Evolutionary conservation across 2,113 vertebrate species (phyloP).

Genomic region (Formicarius rufipectus): DNA sequence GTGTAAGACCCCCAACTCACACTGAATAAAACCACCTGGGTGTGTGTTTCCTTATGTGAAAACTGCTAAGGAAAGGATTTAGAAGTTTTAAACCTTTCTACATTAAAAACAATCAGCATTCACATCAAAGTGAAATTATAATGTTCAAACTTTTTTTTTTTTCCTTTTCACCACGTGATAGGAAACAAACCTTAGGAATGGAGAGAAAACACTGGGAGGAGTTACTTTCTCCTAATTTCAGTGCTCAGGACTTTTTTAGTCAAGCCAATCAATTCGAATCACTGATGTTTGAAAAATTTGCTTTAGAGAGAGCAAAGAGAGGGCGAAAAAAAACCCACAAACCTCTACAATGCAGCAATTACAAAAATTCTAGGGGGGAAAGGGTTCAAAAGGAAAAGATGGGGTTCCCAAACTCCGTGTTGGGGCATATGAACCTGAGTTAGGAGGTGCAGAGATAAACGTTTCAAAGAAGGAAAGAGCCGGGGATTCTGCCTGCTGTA

Average conservation of each 20-base stretch:
- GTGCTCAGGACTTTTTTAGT: constrained; percentile 25
- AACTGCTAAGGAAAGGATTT: not conserved
- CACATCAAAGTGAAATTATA: not conserved
- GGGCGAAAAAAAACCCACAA: not conserved
- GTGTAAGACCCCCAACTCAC: not conserved
- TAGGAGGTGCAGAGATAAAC: constrained; percentile 28
- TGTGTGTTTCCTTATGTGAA: not conserved
- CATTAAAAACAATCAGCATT: not conserved
- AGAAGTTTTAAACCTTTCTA: not conserved
- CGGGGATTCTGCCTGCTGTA: constrained; percentile 6
- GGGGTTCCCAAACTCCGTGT: constrained; percentile 3
- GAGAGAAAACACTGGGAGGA: constrained; percentile 55
- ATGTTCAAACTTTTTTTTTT: not conserved
- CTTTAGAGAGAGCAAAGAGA: not conserved
- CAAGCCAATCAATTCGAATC: not conserved
- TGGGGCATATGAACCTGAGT: not conserved
- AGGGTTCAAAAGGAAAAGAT: constrained; percentile 8
- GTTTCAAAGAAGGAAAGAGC: constrained; percentile 9
- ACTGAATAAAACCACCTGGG: not conserved
- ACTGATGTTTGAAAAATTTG: constrained; percentile 35
- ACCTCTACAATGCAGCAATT: constrained; percentile 2
- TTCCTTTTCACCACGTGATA: not conserved
- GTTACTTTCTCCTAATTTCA: constrained; percentile 50
- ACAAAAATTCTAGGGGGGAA: constrained; percentile 48
- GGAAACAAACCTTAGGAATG: not conserved